Percentiles rank a stretch among this genome's conserved stretches.
Evolutionary conservation across 1,140 invertebrate genomes (phyloP).

Genomic region (Drosophila nigrodunni): DNA sequence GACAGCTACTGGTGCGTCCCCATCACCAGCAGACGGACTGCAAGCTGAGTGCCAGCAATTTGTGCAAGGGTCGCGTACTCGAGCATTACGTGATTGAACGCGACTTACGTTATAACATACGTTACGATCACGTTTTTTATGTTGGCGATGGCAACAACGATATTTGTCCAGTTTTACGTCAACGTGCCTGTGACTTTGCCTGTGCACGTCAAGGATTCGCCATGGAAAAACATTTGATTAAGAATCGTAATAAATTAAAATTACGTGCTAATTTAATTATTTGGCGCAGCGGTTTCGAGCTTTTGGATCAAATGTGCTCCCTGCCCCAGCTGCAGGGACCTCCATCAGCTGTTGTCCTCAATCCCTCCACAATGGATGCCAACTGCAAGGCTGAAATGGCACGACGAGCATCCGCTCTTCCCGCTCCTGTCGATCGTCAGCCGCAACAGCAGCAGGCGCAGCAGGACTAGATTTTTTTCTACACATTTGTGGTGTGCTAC

Average conservation of each 20-base stretch:
- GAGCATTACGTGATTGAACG: constrained; percentile 87
- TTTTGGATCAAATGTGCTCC: constrained; percentile 80
- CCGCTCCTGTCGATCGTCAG: constrained; percentile 7
- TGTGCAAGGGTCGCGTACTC: constrained; percentile 92
- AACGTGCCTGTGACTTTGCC: constrained; percentile 88
- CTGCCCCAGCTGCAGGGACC: constrained; percentile 55
- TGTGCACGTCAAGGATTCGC: constrained; percentile 88
- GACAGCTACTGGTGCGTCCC: constrained; percentile 87
- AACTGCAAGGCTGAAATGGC: constrained; percentile 40
- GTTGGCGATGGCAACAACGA: constrained; percentile 93
- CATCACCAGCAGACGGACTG: constrained; percentile 91
- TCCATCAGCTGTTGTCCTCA: background rate
- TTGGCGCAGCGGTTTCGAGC: constrained; percentile 86
- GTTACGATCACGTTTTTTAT: constrained; percentile 88
- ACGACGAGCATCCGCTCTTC: constrained; percentile 55
- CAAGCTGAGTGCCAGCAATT: constrained; percentile 89
- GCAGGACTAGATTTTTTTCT: too few relatives aligned
- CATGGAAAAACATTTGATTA: constrained; percentile 71
- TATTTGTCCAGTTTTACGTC: constrained; percentile 89
- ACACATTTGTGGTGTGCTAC: too few relatives aligned
- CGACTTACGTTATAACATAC: constrained; percentile 84
- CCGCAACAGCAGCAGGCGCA: background rate
- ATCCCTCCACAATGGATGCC: constrained; percentile 11
- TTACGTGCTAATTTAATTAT: constrained; percentile 84
- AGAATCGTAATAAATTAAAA: constrained; percentile 73